phyloP scores from a whole-genome alignment of 2,888 invertebrate genomes.

The Antitype chi region DNA sequence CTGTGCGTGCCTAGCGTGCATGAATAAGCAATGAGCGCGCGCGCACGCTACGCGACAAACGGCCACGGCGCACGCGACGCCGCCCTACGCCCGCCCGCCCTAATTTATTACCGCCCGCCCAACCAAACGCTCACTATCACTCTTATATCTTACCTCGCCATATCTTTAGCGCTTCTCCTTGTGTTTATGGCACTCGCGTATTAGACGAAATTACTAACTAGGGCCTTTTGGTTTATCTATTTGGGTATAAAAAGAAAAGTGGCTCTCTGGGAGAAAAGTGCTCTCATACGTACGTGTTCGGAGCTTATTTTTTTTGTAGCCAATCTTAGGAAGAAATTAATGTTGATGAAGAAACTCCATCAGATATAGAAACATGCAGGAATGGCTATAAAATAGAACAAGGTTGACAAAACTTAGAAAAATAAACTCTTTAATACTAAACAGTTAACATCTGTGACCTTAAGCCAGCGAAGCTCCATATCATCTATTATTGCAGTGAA shows the following conservation, averaged over 20 bases:
- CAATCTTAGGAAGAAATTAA: slow-evolving; percentile 21
- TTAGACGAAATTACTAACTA: slow-evolving; percentile 59
- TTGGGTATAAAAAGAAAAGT: slow-evolving; percentile 51
- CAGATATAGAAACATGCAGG: background rate
- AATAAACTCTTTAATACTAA: slow-evolving; percentile 10
- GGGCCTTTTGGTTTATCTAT: slow-evolving; percentile 49
- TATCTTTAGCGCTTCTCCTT: slow-evolving; percentile 73
- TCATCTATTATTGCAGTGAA: slow-evolving; percentile 56
- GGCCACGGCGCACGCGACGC: slow-evolving; percentile 86
- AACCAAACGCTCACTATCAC: slow-evolving; percentile 77
- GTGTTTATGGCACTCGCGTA: slow-evolving; percentile 64
- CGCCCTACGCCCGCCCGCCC: slow-evolving; percentile 77
- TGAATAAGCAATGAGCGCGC: slow-evolving; percentile 90
- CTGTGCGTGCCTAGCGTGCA: slow-evolving; percentile 84
- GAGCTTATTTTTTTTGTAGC: slow-evolving; percentile 27
- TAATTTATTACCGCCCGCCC: slow-evolving; percentile 85
- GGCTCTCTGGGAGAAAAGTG: slow-evolving; percentile 34
- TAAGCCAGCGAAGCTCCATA: slow-evolving; percentile 32
- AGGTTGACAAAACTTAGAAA: slow-evolving; percentile 5
- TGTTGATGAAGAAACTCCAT: slow-evolving; percentile 5
- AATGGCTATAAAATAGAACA: slow-evolving; percentile 1
- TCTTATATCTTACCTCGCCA: slow-evolving; percentile 80
- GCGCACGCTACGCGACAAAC: slow-evolving; percentile 88
- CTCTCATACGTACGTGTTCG: slow-evolving; percentile 1
- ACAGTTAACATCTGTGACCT: slow-evolving; percentile 51